A percentile compares a stretch with the other conserved stretches of the same genome.
phyloP scores from a whole-genome alignment of 1,140 invertebrate species.

The Philotrypesis tridentata region DNA sequence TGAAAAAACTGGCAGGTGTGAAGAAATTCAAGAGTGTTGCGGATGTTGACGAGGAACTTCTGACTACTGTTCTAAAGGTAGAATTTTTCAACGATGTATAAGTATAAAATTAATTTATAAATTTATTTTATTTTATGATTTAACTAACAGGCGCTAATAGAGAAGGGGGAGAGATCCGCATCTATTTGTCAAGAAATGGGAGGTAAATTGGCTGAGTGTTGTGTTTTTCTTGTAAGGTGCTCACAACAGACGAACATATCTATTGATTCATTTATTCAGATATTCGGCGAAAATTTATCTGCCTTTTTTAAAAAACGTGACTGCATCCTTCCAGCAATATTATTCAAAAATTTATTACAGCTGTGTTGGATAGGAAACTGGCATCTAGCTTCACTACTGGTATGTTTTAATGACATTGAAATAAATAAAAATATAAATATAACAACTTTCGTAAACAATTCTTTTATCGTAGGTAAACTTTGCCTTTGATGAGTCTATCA shows the following conservation, averaged over 20 bases:
- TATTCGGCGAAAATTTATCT: conserved; percentile 74
- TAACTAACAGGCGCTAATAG: conserved; percentile 73
- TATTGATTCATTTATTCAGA: conserved; percentile 68
- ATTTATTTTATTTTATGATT: neutral
- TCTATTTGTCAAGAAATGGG: conserved; percentile 81
- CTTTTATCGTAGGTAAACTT: conserved; percentile 69
- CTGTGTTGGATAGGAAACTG: conserved; percentile 78
- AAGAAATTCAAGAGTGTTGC: conserved; percentile 78
- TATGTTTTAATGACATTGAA: conserved; percentile 35
- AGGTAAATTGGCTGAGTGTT: conserved; percentile 79
- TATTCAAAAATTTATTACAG: conserved; percentile 79
- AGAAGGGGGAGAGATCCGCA: conserved; percentile 78
- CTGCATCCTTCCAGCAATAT: conserved; percentile 77
- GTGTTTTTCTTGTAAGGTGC: conserved; percentile 79
- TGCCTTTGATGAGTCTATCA: conserved; percentile 77
- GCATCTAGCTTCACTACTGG: conserved; percentile 73
- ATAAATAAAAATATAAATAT: neutral
- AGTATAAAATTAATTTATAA: neutral
- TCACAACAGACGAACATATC: conserved; percentile 68
- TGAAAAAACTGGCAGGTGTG: conserved; percentile 77
- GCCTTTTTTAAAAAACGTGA: conserved; percentile 78
- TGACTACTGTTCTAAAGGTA: conserved; percentile 73
- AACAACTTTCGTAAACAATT: conserved; percentile 16
- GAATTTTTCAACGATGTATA: neutral
- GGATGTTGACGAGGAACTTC: conserved; percentile 75